A percentile compares a stretch with the other conserved stretches of the same genome.
These are phyloP conservation scores for Urocitellus parryii DNA, from an alignment of 2,113 vertebrate species.

Conservation along the genomic window DNA sequence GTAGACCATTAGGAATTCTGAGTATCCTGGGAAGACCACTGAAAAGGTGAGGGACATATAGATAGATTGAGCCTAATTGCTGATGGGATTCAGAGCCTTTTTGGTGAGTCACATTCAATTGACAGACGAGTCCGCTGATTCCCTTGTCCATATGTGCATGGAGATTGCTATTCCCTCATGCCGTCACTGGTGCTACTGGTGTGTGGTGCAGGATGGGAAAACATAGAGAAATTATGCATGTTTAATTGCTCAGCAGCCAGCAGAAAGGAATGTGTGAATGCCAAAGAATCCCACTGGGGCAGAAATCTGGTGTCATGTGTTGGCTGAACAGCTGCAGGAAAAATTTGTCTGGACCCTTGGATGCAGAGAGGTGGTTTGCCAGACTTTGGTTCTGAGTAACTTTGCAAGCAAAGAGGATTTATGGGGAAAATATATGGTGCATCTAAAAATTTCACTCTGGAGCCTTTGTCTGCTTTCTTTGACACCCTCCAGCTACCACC, in stretches of 20 bases:
- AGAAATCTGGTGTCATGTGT: constrained; percentile 66
- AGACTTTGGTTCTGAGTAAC: constrained; percentile 47
- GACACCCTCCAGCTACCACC: background rate
- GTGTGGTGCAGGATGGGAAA: background rate
- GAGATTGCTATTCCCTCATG: background rate
- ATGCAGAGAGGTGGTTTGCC: constrained; percentile 53
- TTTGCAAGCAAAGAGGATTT: constrained; percentile 32
- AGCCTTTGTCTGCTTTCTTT: constrained; percentile 48
- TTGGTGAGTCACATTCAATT: background rate
- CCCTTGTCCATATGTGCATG: background rate
- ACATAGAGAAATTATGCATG: constrained; percentile 38
- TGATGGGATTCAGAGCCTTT: constrained; percentile 50
- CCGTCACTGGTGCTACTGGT: background rate
- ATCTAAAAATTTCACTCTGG: constrained; percentile 31
- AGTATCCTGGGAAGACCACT: background rate
- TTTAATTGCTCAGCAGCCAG: constrained; percentile 61
- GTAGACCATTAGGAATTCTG: constrained; percentile 1
- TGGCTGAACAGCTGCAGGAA: constrained; percentile 62
- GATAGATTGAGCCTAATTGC: constrained; percentile 35
- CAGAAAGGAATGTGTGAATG: constrained; percentile 66
- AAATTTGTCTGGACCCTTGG: constrained; percentile 50
- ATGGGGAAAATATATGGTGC: background rate
- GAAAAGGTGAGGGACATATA: constrained; percentile 25
- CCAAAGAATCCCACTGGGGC: constrained; percentile 60
- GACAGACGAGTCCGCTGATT: background rate